Percentiles rank a stretch among this genome's conserved stretches.
Conservation (phyloP, 1,140 invertebrate genomes). For the Trichonephila inaurata region DNA sequence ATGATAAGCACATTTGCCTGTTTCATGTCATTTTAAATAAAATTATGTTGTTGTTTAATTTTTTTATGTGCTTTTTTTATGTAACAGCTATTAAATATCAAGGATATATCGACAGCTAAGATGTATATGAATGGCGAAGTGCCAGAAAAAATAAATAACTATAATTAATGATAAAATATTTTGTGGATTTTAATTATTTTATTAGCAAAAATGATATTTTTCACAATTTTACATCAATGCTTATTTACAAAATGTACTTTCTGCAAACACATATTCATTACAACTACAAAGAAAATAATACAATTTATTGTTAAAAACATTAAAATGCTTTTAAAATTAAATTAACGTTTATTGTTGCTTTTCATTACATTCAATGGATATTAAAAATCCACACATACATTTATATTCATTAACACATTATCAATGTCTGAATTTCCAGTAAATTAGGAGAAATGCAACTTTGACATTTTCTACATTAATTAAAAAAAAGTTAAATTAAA, state of each 20-base stretch:
- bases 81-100: too few relatives aligned
- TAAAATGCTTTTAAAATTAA: not conserved
- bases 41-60: too few relatives aligned
- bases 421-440: not conserved
- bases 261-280: not conserved
- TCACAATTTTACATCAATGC: conserved; percentile 31
- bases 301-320: not conserved
- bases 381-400: not conserved
- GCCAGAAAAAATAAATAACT: too few relatives aligned
- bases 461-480: too few relatives aligned
- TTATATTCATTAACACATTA: not conserved
- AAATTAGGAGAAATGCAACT: too few relatives aligned
- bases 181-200: not conserved
- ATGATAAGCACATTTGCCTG: too few relatives aligned
- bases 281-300: not conserved
- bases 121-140: too few relatives aligned
- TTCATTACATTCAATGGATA: too few relatives aligned
- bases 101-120: too few relatives aligned
- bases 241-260: conserved; percentile 11
- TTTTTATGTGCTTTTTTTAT: too few relatives aligned
- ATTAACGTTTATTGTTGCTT: not conserved
- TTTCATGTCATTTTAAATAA: too few relatives aligned
- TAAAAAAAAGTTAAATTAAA: too few relatives aligned
- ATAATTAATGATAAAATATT: not conserved
- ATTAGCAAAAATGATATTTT: conserved; percentile 1